Conservation (phyloP, 2,797 vertebrate genomes). For the Odontamblyopus lacepedii region DNA sequence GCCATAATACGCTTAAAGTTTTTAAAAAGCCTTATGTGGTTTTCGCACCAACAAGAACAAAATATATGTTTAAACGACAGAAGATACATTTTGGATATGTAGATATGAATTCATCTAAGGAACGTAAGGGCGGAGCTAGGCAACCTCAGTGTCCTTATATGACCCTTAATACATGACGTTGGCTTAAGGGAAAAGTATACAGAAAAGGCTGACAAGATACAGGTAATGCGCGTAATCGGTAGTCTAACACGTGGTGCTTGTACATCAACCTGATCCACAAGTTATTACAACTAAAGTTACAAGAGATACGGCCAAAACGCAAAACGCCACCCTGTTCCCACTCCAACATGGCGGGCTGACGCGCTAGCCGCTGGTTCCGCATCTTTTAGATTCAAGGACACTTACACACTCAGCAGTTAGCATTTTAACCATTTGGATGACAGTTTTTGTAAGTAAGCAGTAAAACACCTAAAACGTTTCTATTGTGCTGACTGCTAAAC, state of each 20-base stretch:
- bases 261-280: background rate
- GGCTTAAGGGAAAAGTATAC: background rate
- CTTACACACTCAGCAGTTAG: background rate
- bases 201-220: background rate
- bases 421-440: background rate
- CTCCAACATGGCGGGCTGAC: slow-evolving; percentile 38
- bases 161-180: background rate
- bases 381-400: slow-evolving; percentile 31
- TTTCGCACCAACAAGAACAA: background rate
- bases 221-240: background rate
- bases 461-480: background rate
- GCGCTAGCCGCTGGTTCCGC: background rate
- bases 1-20: background rate
- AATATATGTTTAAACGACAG: background rate
- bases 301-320: no score
- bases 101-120: no score
- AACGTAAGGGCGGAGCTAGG: no score
- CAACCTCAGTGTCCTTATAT: background rate
- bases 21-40: background rate
- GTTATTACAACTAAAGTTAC: background rate
- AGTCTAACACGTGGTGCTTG: background rate
- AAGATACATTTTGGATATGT: background rate
- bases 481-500: background rate
- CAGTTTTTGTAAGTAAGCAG: background rate
- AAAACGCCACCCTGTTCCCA: accelerated